A percentile compares a stretch with the other conserved stretches of the same genome.
These are phyloP conservation scores for Rhinolophus sinicus DNA, from an alignment of 2,113 vertebrate genomes.

Conservation along the genomic window DNA sequence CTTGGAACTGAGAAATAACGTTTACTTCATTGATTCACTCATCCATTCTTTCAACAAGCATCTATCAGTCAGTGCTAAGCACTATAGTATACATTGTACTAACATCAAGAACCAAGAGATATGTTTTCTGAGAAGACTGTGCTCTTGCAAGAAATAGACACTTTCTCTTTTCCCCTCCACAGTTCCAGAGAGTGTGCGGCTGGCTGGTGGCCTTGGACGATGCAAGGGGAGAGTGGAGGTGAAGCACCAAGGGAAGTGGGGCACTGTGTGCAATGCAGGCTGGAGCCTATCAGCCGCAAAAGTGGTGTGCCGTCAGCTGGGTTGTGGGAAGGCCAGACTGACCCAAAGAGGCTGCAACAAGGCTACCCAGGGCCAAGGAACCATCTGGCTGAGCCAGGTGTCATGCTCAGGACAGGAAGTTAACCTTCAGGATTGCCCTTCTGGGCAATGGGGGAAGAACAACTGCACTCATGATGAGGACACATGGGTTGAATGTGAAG, in stretches of 20 bases:
- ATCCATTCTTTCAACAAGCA: background rate
- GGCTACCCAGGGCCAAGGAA: background rate
- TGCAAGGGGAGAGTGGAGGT: conserved; percentile 61
- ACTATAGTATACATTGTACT: too few relatives aligned
- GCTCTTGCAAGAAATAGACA: background rate
- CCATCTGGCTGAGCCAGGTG: conserved; percentile 54
- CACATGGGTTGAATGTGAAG: conserved; percentile 63
- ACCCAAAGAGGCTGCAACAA: background rate
- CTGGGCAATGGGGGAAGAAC: background rate
- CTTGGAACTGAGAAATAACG: background rate
- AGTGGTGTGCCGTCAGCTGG: conserved; percentile 63
- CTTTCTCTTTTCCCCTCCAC: background rate
- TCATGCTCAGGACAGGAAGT: conserved; percentile 60
- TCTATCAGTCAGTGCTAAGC: background rate
- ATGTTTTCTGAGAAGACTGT: background rate
- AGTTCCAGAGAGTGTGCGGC: background rate
- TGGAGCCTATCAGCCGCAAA: conserved; percentile 44
- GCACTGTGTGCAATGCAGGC: conserved; percentile 23
- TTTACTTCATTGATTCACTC: background rate
- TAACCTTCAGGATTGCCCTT: background rate
- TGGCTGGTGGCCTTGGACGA: background rate
- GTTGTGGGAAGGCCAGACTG: conserved; percentile 48
- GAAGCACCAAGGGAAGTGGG: background rate
- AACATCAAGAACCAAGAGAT: background rate
- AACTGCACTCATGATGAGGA: conserved; percentile 58